phyloP scores from a whole-genome alignment of 2,113 vertebrate species.

The Barbus barbus region DNA sequence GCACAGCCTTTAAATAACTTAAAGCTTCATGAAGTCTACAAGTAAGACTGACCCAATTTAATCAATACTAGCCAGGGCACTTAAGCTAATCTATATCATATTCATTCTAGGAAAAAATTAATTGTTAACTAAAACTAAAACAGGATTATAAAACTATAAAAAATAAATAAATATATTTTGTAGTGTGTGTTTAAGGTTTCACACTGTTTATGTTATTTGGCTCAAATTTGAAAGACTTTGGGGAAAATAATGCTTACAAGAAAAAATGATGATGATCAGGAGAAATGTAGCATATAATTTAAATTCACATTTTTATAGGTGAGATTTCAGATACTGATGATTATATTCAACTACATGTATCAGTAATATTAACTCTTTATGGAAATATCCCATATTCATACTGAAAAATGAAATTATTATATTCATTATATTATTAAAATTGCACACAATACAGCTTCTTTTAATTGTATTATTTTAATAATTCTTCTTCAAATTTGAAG shows the following conservation, averaged over 20 bases:
- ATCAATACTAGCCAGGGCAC: not conserved
- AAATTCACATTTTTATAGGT: not conserved
- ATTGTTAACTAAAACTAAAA: not conserved
- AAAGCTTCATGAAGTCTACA: conserved; percentile 27
- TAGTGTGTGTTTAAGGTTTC: not conserved
- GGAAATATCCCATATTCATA: not conserved
- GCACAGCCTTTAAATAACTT: conserved; percentile 41
- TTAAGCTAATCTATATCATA: conserved; percentile 6
- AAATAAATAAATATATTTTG: not conserved
- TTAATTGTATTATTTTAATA: not conserved
- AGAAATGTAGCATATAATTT: not conserved
- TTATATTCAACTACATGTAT: not conserved
- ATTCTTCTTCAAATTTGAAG: not conserved
- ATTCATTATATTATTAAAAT: too few relatives aligned
- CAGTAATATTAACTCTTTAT: not conserved
- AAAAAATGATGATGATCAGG: not conserved
- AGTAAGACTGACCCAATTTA: conserved; percentile 14
- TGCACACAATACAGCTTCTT: too few relatives aligned
- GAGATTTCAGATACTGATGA: not conserved
- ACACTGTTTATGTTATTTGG: too few relatives aligned
- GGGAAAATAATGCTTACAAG: not conserved
- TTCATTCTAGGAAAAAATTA: too few relatives aligned
- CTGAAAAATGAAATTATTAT: too few relatives aligned
- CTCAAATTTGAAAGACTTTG: too few relatives aligned
- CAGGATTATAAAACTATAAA: not conserved